Evolutionary conservation across 2,888 invertebrate genomes (phyloP).

Genomic region (Eupeodes latifasciatus): DNA sequence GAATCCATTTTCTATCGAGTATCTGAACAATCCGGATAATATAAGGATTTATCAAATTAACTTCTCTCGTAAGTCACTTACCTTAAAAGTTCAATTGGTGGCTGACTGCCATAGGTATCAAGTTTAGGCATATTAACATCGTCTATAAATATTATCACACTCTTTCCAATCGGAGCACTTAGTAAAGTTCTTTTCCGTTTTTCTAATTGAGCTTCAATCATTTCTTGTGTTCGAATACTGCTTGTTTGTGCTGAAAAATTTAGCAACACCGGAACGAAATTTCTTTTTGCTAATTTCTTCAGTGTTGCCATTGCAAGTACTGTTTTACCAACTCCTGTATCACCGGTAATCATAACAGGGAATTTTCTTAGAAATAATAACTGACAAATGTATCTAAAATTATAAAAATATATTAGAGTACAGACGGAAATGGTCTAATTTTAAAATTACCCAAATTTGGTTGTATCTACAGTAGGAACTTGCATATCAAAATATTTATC

Average conservation of each 20-base stretch:
- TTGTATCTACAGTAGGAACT: slow-evolving; percentile 96
- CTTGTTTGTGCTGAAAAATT: slow-evolving; percentile 97
- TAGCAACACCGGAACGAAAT: slow-evolving; percentile 90
- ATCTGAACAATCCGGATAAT: too few species aligned
- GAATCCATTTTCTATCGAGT: too few species aligned
- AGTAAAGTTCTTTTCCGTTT: slow-evolving; percentile 91
- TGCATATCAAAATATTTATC: slow-evolving; percentile 94
- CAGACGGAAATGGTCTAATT: too few species aligned
- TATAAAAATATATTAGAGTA: not conserved
- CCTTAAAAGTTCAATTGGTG: slow-evolving; percentile 94
- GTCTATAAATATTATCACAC: slow-evolving; percentile 93
- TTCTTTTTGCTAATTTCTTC: slow-evolving; percentile 86
- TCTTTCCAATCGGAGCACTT: slow-evolving; percentile 93
- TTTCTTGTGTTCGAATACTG: slow-evolving; percentile 91
- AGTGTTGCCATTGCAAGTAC: slow-evolving; percentile 91
- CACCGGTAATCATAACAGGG: slow-evolving; percentile 95
- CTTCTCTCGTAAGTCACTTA: slow-evolving; percentile 79
- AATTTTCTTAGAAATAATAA: slow-evolving; percentile 89
- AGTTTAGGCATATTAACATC: slow-evolving; percentile 96
- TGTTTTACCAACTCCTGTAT: slow-evolving; percentile 95
- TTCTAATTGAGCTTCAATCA: slow-evolving; percentile 93
- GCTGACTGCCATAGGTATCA: slow-evolving; percentile 95
- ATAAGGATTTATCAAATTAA: too few species aligned
- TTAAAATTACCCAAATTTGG: slow-evolving; percentile 89
- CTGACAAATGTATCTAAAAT: slow-evolving; percentile 84